Evolutionary conservation across 2,888 invertebrate genomes (phyloP).

Genomic region (Lumbricus terrestris): DNA sequence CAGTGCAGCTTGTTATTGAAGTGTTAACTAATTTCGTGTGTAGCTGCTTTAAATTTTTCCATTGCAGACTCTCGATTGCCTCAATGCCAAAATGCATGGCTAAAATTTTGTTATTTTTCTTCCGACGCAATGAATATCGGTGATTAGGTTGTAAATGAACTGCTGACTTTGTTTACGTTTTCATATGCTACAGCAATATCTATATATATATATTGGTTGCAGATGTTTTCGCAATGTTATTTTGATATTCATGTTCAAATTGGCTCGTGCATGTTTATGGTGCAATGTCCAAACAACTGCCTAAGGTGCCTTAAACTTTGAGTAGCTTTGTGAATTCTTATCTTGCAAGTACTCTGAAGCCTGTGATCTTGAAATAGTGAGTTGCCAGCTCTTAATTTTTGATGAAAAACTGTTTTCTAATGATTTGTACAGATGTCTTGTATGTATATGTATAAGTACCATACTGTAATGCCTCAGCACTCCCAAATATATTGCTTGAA

Average conservation of each 20-base stretch:
- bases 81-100: not conserved
- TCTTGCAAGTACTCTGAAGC: not conserved
- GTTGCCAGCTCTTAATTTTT: not conserved
- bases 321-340: not conserved
- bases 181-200: not conserved
- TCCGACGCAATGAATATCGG: not conserved
- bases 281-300: not conserved
- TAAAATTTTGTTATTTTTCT: not conserved
- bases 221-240: not conserved
- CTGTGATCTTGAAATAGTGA: not conserved
- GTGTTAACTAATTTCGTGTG: not conserved
- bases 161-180: not conserved
- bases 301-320: not conserved
- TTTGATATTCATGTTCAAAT: not conserved
- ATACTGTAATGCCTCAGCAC: not conserved
- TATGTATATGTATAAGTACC: not conserved
- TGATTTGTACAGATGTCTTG: not conserved
- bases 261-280: not conserved
- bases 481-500: not conserved
- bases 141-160: slow-evolving; percentile 3
- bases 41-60: not conserved
- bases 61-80: not conserved
- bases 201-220: not conserved
- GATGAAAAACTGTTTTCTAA: not conserved
- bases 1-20: too few relatives aligned